Percentiles rank a stretch among this genome's conserved stretches.
Conservation (phyloP, 23 tunicate genomes). For the Oikopleura vanhoeffeni region DNA sequence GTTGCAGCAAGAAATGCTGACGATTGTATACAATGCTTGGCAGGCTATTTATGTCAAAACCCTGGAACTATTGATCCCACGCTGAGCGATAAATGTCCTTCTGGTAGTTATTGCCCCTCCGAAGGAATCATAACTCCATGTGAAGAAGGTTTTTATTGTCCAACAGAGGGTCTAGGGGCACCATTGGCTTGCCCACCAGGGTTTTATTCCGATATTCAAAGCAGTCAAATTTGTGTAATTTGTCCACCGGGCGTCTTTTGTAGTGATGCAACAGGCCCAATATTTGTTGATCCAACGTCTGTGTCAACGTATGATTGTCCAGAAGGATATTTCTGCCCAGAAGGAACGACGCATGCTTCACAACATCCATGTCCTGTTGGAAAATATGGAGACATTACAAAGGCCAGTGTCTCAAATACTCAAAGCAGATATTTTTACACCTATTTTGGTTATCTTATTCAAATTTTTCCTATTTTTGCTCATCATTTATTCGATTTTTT, state of each 20-base stretch:
- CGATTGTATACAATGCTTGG: background rate
- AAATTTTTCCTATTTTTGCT: too few relatives aligned
- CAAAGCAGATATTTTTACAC: too few relatives aligned
- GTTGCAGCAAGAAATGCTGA: background rate
- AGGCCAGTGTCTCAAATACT: too few relatives aligned
- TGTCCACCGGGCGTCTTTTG: background rate
- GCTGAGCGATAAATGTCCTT: conserved; percentile 24
- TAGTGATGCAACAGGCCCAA: too few relatives aligned
- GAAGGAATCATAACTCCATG: background rate
- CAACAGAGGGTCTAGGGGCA: background rate
- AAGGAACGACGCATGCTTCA: conserved; percentile 23
- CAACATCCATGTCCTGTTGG: conserved; percentile 51
- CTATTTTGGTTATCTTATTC: too few relatives aligned
- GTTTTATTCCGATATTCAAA: background rate
- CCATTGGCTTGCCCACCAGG: background rate
- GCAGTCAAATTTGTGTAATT: background rate
- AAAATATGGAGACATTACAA: conserved; percentile 22
- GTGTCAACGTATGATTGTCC: conserved; percentile 15
- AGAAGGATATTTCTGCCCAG: conserved; percentile 51
- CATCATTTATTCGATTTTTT: too few relatives aligned
- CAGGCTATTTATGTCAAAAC: background rate
- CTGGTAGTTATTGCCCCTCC: conserved; percentile 38
- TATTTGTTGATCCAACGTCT: conserved; percentile 41
- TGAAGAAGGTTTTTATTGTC: background rate
- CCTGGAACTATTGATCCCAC: background rate